A percentile compares a stretch with the other conserved stretches of the same genome.
Evolutionary conservation across 2,888 invertebrate genomes (phyloP).

Genomic region (Sacculina carcini): DNA sequence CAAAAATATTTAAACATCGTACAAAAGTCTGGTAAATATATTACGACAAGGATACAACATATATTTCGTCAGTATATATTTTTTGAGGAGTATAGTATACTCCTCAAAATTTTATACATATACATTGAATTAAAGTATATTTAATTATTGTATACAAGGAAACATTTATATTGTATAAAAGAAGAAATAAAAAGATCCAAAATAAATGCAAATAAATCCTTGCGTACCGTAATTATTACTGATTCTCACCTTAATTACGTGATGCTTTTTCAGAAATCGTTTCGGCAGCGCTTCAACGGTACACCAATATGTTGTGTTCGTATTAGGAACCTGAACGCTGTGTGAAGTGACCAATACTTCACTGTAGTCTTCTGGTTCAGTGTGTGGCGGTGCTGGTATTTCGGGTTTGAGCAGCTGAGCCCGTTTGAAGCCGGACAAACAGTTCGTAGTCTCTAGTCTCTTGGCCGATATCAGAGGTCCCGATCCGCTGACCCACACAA

Average conservation of each 20-base stretch:
- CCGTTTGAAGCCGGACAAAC: conserved; percentile 37
- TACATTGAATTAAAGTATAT: too few relatives aligned
- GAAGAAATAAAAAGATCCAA: too few relatives aligned
- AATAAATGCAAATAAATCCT: too few relatives aligned
- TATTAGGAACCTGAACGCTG: conserved; percentile 42
- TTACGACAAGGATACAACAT: too few relatives aligned
- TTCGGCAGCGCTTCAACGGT: conserved; percentile 51
- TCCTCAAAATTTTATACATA: too few relatives aligned
- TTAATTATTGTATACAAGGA: too few relatives aligned
- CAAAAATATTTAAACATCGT: too few relatives aligned
- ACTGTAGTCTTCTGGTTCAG: conserved; percentile 14
- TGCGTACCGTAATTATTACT: not conserved
- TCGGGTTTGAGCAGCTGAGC: conserved; percentile 37
- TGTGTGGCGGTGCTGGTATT: conserved; percentile 17
- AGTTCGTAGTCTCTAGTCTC: conserved; percentile 24
- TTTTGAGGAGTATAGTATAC: too few relatives aligned
- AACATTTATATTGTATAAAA: too few relatives aligned
- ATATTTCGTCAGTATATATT: too few relatives aligned
- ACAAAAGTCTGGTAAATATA: too few relatives aligned
- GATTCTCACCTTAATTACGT: conserved; percentile 35
- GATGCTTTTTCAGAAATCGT: conserved; percentile 35
- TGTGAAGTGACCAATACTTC: conserved; percentile 29
- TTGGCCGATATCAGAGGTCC: conserved; percentile 39
- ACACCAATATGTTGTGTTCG: conserved; percentile 95
- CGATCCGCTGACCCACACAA: conserved; percentile 56